phyloP scores from a whole-genome alignment of 2,888 invertebrate genomes.

The Chydorus sphaericus region DNA sequence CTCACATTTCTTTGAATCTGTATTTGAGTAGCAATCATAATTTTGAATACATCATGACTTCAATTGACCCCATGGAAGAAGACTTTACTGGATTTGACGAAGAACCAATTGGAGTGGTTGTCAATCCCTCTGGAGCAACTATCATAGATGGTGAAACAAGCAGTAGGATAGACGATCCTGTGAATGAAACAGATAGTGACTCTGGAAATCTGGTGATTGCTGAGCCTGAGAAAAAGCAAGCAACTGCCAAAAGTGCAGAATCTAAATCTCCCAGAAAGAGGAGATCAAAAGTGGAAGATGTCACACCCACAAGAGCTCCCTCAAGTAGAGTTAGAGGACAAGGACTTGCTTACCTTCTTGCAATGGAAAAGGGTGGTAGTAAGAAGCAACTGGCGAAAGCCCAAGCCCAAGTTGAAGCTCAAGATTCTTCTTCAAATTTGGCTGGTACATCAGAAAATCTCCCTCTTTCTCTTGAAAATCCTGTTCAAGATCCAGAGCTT shows the following conservation, averaged over 20 bases:
- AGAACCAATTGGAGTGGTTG: conserved; percentile 1
- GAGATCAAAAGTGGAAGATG: background rate
- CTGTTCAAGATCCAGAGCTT: background rate
- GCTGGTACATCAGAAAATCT: too few relatives aligned
- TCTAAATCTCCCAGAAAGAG: conserved; percentile 2
- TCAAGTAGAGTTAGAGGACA: conserved; percentile 12
- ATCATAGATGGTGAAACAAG: background rate
- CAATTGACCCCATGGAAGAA: background rate
- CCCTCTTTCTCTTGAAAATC: too few relatives aligned
- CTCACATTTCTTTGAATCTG: too few relatives aligned
- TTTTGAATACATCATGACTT: background rate
- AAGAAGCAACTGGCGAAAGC: conserved; percentile 8
- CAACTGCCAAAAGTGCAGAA: background rate
- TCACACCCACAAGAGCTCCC: background rate
- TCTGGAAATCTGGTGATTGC: conserved; percentile 3
- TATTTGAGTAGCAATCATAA: too few relatives aligned
- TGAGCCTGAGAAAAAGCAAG: background rate
- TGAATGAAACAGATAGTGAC: background rate
- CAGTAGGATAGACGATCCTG: background rate
- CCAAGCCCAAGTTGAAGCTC: conserved; percentile 7
- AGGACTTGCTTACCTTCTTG: conserved; percentile 11
- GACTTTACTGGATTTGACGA: conserved; percentile 5
- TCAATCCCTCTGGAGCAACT: background rate
- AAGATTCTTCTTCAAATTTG: background rate
- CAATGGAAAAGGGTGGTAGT: conserved; percentile 14